These are phyloP conservation scores for Corvus cornix DNA, from an alignment of 2,113 vertebrate species.

Conservation along the genomic window DNA sequence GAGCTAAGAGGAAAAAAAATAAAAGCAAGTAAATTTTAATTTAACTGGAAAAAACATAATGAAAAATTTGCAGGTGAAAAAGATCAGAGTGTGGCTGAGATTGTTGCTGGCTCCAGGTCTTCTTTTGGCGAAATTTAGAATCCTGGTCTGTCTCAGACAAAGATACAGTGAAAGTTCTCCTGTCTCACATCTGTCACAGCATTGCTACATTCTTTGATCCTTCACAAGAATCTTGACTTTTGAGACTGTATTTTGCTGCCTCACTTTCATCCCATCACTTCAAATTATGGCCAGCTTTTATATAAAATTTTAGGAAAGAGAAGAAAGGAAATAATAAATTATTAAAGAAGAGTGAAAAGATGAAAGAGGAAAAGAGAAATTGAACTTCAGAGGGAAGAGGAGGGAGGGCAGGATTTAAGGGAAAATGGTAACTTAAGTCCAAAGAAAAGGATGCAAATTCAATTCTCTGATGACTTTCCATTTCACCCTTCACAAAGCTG, in stretches of 20 bases:
- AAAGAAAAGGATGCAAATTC: not conserved
- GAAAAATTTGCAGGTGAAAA: not conserved
- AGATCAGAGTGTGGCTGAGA: not conserved
- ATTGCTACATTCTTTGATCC: not conserved
- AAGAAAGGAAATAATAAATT: not conserved
- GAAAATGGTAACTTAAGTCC: not conserved
- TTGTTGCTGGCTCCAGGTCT: not conserved
- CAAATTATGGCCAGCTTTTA: not conserved
- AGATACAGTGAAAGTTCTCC: not conserved
- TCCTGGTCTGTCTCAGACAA: not conserved
- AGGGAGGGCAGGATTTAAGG: not conserved
- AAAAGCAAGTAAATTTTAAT: not conserved
- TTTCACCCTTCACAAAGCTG: not conserved
- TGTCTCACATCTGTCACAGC: not conserved
- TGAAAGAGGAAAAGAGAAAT: constrained; percentile 7
- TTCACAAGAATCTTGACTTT: not conserved
- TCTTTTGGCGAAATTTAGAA: not conserved
- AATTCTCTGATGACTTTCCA: not conserved
- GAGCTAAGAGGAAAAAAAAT: not conserved
- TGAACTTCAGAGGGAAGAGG: not conserved
- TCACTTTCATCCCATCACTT: not conserved
- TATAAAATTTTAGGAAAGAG: not conserved
- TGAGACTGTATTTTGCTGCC: not conserved
- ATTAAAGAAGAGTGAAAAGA: not conserved
- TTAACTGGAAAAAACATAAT: not conserved